Evolutionary conservation across 2,797 vertebrate genomes (phyloP), one percentile per base, ranked within the genome.

Genomic region (Silurus lanzhouensis): DNA sequence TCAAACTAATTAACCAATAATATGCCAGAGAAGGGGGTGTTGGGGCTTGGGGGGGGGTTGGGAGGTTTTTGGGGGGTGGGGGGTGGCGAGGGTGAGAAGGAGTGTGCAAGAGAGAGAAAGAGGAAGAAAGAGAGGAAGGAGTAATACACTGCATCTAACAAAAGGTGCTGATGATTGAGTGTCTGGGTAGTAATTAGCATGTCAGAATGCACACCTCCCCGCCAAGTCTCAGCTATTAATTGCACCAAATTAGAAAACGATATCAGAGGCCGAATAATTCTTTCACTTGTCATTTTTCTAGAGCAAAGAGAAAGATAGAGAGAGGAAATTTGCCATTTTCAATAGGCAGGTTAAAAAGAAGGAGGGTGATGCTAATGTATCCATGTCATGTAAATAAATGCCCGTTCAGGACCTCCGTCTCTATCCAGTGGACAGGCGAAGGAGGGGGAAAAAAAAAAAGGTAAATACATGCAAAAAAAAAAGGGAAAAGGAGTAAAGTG

Each of bases 121-220:
- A 95, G 95, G 75, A 85, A 85, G 74, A 86, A 85, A 87, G 79
- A 81, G 82, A 87, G 82, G 82, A 90, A 87, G 96, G 95, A 96
- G 96, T 96, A 95, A 96, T 96, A 96, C 94, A 94, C 94, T 95
- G 95, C 95, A 94, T 97, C 96, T 96, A 98, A 99, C 97, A 99
- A 98, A 98, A 98, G 98, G 97, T 98, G 97, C 98, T 98, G 97
- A 98, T 99, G 97, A 99, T 98, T 97, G 97, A 99, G 97, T 96
- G 97, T 96, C 97, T 97, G 97, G 95, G 95, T 96, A 97, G 96
- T 99, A 98, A 99, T 99, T 99, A 99, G 97, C 93, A 95, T 97
- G 96, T 97, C 97, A 97, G 96, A 95, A 96, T 96, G 95, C 95
- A 84, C 95, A 94, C 95, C 96, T 97, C 95, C 95, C 95, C 95